Percentiles rank a stretch among this genome's conserved stretches.
phyloP scores from a whole-genome alignment of 1,140 invertebrate genomes.

The Conus ventricosus region DNA sequence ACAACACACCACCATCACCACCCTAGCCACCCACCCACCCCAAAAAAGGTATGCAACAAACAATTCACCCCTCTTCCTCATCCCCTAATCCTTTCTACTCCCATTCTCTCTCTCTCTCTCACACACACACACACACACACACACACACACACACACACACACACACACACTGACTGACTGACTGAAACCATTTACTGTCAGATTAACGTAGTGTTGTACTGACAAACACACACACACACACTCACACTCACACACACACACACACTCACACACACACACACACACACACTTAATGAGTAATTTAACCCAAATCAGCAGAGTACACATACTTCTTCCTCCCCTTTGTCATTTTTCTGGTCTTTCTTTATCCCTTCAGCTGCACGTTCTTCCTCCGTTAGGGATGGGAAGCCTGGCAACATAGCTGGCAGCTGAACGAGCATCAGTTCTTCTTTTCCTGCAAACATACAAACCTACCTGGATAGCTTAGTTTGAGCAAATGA shows the following conservation, averaged over 20 bases:
- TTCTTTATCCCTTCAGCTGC: background rate
- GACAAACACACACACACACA: no score
- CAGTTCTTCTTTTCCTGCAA: conserved; percentile 55
- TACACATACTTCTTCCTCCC: conserved; percentile 9
- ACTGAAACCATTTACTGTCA: no score
- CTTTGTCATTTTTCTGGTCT: conserved; percentile 28
- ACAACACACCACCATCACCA: no score
- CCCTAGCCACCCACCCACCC: no score
- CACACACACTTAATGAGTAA: background rate
- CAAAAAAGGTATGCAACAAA: no score
- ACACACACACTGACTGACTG: background rate
- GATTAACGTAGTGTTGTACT: no score
- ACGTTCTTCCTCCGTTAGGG: conserved; percentile 36
- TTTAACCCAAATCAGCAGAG: background rate
- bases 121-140: background rate
- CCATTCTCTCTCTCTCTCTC: no score
- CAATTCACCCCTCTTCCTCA: no score
- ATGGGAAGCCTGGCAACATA: conserved; percentile 59
- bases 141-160: background rate
- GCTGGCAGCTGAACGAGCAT: conserved; percentile 68
- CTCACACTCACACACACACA: background rate
- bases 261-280: background rate
- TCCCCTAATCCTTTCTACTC: no score
- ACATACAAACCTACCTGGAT: conserved; percentile 3
- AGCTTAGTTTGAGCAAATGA: no score